Evolutionary conservation across 2,888 invertebrate species (phyloP).

Genomic region (Synanthedon vespiformis): DNA sequence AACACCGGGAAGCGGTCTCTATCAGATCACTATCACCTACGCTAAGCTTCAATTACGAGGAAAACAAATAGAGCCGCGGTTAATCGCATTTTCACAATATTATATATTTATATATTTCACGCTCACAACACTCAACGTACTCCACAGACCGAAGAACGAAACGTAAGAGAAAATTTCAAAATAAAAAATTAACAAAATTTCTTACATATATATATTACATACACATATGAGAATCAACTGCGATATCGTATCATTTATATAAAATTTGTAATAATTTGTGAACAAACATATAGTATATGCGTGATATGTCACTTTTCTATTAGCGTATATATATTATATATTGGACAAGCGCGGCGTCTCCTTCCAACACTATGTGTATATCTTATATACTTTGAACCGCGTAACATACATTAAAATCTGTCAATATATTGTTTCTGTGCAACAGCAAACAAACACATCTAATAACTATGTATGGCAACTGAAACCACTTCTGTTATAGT

Average conservation of each 20-base stretch:
- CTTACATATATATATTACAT: background rate
- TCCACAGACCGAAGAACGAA: background rate
- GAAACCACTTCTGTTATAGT: no score
- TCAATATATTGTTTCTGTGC: conserved; percentile 5
- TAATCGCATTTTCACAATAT: background rate
- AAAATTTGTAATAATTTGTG: background rate
- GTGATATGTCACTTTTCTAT: background rate
- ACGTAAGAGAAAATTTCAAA: background rate
- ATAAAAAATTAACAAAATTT: background rate
- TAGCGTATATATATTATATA: conserved; percentile 2
- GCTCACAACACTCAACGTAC: no score
- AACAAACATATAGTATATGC: background rate
- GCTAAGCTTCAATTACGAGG: background rate
- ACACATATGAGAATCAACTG: background rate
- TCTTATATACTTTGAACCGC: no score
- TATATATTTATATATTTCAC: no score
- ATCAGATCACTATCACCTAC: background rate
- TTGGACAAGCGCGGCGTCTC: no score
- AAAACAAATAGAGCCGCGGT: background rate
- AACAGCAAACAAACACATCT: no score
- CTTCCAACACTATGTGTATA: no score
- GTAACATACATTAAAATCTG: no score
- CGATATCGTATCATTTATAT: background rate
- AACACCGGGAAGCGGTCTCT: conserved; percentile 49
- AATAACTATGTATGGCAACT: no score